These are phyloP conservation scores for Leptinotarsa lineolata DNA, from an alignment of 1,140 invertebrate species.

Conservation along the genomic window DNA sequence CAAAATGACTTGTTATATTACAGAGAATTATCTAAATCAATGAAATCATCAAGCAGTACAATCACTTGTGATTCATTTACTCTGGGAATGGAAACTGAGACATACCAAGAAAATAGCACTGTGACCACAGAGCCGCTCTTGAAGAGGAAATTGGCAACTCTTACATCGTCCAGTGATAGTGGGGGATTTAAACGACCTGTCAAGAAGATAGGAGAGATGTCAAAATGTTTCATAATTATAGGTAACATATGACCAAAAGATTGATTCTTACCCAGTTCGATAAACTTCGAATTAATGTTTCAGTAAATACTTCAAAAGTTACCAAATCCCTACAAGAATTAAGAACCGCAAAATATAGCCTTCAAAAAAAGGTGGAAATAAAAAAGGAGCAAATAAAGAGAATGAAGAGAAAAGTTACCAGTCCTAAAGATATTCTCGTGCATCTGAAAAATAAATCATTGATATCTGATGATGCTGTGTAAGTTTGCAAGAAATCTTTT, in stretches of 20 bases:
- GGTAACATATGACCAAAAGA: neutral
- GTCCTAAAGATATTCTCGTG: neutral
- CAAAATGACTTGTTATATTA: too few species aligned
- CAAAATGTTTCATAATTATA: neutral
- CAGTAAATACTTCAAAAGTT: too few species aligned
- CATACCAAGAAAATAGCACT: too few species aligned
- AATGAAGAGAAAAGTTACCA: neutral
- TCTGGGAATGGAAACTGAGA: too few species aligned
- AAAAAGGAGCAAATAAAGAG: neutral
- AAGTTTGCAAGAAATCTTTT: neutral
- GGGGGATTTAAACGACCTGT: neutral
- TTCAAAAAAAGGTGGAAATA: too few species aligned
- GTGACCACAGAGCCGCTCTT: neutral
- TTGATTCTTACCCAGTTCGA: too few species aligned
- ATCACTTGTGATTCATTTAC: too few species aligned
- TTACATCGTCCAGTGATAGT: slow-evolving; percentile 1
- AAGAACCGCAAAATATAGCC: too few species aligned
- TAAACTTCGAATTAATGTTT: too few species aligned
- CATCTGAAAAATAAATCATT: neutral
- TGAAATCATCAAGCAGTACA: too few species aligned
- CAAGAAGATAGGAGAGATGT: neutral
- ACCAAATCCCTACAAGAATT: too few species aligned
- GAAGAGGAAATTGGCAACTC: neutral
- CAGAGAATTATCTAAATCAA: too few species aligned
- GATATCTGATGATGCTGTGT: neutral